Evolutionary conservation across 2,888 invertebrate species (phyloP), one percentile per base, ranked within the genome.

Genomic region (Gnatocerus cornutus): DNA sequence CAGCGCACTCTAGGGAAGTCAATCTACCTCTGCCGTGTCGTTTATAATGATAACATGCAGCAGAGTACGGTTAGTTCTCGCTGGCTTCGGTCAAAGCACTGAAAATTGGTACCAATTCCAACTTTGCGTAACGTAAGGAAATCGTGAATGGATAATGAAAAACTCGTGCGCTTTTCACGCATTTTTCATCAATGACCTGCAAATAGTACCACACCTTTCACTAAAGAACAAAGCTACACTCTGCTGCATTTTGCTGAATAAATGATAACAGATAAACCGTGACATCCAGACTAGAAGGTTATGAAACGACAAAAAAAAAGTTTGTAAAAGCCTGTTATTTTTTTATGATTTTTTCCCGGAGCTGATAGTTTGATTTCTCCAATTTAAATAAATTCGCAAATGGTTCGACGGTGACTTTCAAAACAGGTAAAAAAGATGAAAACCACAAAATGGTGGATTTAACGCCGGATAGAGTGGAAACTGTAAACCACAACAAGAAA

Each of bases 1-100:
- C 71, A 71, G 56, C 71, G 71, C 71, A 71, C 71, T 71, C 67
- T 52, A 12, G 30, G 21, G 63, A 43, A 63, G 52, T 63, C 58
- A 41, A 41, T 67, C 46, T 58, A 61, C 41, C 66, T 45, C 41
- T 10, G 41, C 50, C 29, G 16, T 56, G 58, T 65, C 52, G 58
- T 68, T 50, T 67, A 52, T 48, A 45, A 30, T 59, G 46, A 67
- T 59, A 53, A 71, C 66, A 61, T 67, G 70, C 66, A 67, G 61
- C 56, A 66, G 50, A 37, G 41, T 67, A 69, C 69, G 69, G 69
- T 69, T 68, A 68, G 45, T 68, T 50, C 67, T 62, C 53, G 8
- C 13, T 30, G 16, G 45, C 21, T 21, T 56, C 68, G 68, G 68
- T 68, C 68, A 68, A 68, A 56, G 68, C 41, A 62, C 68, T 37